Evolutionary conservation across 2,888 invertebrate genomes (phyloP).

Genomic region (Eledona agricola): DNA sequence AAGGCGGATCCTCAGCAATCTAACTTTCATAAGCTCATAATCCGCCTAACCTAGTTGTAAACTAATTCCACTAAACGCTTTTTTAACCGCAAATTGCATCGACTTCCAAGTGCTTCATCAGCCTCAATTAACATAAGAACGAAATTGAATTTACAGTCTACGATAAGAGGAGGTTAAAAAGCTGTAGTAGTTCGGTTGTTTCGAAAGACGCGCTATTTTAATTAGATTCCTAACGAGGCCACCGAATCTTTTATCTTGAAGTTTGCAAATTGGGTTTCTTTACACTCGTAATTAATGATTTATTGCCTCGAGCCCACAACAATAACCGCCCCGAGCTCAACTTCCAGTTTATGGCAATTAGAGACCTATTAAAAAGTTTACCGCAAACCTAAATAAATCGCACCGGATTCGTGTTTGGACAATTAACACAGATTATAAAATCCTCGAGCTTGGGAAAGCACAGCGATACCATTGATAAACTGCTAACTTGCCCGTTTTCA

Average conservation of each 20-base stretch:
- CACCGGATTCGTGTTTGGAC: background rate
- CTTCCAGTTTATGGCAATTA: constrained; percentile 26
- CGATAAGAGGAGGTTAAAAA: constrained; percentile 21
- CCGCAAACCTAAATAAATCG: constrained; percentile 1
- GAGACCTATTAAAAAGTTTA: constrained; percentile 22
- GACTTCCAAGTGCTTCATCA: constrained; percentile 23
- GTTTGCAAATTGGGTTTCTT: constrained; percentile 35
- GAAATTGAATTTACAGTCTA: constrained; percentile 23
- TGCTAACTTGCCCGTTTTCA: too few relatives aligned
- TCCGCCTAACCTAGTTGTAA: constrained; percentile 27
- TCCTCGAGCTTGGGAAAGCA: too few relatives aligned
- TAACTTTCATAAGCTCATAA: constrained; percentile 33
- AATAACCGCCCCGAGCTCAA: constrained; percentile 21
- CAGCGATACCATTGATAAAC: too few relatives aligned
- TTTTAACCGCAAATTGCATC: constrained; percentile 21
- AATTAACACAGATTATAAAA: too few relatives aligned
- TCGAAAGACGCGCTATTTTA: constrained; percentile 29
- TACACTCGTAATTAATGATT: constrained; percentile 36
- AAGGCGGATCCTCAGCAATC: too few relatives aligned
- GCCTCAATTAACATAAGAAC: constrained; percentile 27
- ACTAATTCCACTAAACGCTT: constrained; percentile 27
- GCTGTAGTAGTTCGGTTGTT: constrained; percentile 19
- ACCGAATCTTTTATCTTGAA: constrained; percentile 33
- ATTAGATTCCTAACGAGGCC: constrained; percentile 32
- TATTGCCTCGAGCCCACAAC: constrained; percentile 34